phyloP scores from a whole-genome alignment of 2,797 vertebrate genomes.

The Poeciliopsis paucimaculata region DNA sequence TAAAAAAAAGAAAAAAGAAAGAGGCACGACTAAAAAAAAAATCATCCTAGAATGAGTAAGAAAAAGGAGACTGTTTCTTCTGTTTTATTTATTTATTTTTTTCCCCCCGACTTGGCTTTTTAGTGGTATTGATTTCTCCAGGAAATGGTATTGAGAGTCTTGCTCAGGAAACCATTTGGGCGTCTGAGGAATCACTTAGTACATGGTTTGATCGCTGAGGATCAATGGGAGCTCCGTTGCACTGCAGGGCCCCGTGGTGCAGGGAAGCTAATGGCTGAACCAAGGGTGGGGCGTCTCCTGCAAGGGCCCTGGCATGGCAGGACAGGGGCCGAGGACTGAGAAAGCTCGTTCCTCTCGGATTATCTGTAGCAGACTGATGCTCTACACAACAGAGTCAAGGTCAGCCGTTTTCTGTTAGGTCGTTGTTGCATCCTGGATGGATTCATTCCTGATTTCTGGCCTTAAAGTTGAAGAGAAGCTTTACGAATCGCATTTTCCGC shows the following conservation, averaged over 20 bases:
- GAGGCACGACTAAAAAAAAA: not conserved
- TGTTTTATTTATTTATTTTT: slow-evolving; percentile 47
- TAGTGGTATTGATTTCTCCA: slow-evolving; percentile 87
- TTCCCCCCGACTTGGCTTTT: slow-evolving; percentile 75
- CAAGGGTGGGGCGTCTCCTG: slow-evolving; percentile 71
- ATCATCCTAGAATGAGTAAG: slow-evolving; percentile 45
- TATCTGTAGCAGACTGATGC: slow-evolving; percentile 43
- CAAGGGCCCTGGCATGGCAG: slow-evolving; percentile 16
- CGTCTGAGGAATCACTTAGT: slow-evolving; percentile 87
- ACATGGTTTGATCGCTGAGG: slow-evolving; percentile 76
- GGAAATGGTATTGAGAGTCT: slow-evolving; percentile 85
- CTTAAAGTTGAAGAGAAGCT: not conserved
- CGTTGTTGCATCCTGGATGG: not conserved
- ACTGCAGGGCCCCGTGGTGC: slow-evolving; percentile 70
- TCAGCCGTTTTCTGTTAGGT: slow-evolving; percentile 47
- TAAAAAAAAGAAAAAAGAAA: not conserved
- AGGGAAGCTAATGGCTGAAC: slow-evolving; percentile 77
- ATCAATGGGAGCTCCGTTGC: slow-evolving; percentile 79
- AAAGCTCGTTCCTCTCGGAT: slow-evolving; percentile 31
- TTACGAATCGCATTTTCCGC: not conserved
- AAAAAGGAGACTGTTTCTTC: slow-evolving; percentile 41
- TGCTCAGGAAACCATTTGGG: slow-evolving; percentile 87
- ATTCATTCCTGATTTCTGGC: not conserved
- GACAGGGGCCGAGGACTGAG: slow-evolving; percentile 23
- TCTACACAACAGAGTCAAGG: slow-evolving; percentile 54